Evolutionary conservation across 2,797 vertebrate genomes (phyloP).

Genomic region (Heterohyrax brucei): DNA sequence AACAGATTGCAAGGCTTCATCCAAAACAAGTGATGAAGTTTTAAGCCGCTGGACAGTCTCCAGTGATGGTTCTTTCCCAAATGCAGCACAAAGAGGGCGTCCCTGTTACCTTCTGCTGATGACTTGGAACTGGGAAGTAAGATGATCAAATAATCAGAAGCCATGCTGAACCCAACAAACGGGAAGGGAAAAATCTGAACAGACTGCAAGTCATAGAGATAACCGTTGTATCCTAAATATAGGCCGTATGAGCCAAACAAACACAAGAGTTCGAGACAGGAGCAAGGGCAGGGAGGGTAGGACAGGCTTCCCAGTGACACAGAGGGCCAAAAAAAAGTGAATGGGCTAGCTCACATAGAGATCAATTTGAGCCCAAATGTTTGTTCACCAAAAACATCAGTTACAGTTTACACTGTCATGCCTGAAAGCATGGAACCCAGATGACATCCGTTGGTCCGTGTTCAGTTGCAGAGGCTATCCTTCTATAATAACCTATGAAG

Average conservation of each 20-base stretch:
- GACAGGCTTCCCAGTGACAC: not conserved
- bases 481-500: not conserved
- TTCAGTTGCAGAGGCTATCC: not conserved
- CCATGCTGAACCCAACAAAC: slow-evolving; percentile 31
- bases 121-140: slow-evolving; percentile 14
- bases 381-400: not conserved
- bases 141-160: not conserved
- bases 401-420: not conserved
- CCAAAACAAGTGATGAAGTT: not conserved
- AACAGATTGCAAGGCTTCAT: not conserved
- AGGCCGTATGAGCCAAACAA: slow-evolving; percentile 60
- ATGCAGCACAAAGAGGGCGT: not conserved
- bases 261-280: not conserved
- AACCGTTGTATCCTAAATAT: not conserved
- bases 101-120: not conserved
- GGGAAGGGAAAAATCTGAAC: not conserved
- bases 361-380: not conserved
- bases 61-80: not conserved
- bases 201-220: not conserved
- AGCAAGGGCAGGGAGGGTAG: not conserved
- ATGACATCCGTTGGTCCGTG: not conserved
- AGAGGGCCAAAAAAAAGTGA: not conserved
- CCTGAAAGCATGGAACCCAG: not conserved
- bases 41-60: not conserved
- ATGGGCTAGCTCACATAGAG: not conserved